Evolutionary conservation across 1,140 invertebrate species (phyloP).

Genomic region (Epicauta chinensis): DNA sequence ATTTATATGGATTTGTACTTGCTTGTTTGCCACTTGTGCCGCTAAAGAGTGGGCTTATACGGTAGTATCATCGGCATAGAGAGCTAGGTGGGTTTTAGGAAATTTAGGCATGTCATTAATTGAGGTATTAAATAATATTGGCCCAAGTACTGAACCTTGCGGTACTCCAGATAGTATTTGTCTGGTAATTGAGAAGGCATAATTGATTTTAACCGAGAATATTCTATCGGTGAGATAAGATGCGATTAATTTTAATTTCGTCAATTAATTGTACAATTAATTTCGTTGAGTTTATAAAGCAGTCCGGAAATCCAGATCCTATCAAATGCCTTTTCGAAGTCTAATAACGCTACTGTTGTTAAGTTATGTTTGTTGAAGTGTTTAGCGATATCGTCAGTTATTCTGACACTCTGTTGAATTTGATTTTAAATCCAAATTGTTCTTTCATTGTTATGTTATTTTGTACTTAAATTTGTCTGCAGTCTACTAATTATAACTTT

Average conservation of each 20-base stretch:
- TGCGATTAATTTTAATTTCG: constrained; percentile 21
- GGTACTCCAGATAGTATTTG: too few species aligned
- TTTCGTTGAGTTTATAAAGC: constrained; percentile 28
- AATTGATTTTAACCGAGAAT: too few species aligned
- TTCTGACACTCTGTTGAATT: constrained; percentile 34
- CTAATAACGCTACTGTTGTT: constrained; percentile 29
- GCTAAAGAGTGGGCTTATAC: too few species aligned
- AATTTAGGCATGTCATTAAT: too few species aligned
- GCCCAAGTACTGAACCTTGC: too few species aligned
- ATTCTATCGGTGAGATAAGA: constrained; percentile 24
- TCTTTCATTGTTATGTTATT: constrained; percentile 4
- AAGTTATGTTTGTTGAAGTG: constrained; percentile 29
- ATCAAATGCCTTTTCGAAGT: constrained; percentile 39
- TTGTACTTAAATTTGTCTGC: neutral
- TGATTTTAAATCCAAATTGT: constrained; percentile 22
- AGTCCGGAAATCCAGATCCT: constrained; percentile 34
- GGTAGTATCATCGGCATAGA: too few species aligned
- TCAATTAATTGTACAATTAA: constrained; percentile 17
- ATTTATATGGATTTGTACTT: too few species aligned
- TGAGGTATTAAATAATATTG: too few species aligned
- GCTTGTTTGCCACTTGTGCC: too few species aligned
- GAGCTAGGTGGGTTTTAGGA: too few species aligned
- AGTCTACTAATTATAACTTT: constrained; percentile 10
- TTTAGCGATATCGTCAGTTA: constrained; percentile 32
- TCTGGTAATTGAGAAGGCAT: too few species aligned